These are phyloP conservation scores for Drosophila nannoptera DNA, from an alignment of 1,140 invertebrate species.

Conservation along the genomic window DNA sequence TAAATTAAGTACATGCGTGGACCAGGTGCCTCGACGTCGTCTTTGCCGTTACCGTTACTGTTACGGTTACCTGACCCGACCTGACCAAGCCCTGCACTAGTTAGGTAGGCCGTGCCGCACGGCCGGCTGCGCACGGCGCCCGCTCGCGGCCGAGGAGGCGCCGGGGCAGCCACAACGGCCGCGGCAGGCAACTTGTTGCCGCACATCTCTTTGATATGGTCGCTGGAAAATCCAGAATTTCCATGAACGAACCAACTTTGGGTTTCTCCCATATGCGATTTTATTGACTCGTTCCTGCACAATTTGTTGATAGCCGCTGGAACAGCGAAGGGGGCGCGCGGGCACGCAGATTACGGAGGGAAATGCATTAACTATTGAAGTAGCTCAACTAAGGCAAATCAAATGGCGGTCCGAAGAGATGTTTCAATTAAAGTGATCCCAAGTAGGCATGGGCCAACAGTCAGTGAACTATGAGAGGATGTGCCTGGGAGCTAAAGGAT, in stretches of 20 bases:
- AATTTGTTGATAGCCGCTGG: slow-evolving; percentile 9
- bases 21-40: slow-evolving; percentile 24
- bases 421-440: too few species aligned
- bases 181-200: slow-evolving; percentile 58
- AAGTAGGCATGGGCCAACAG: too few species aligned
- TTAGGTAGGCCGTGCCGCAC: slow-evolving; percentile 58
- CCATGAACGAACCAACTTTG: slow-evolving; percentile 64
- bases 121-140: slow-evolving; percentile 22
- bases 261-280: slow-evolving; percentile 59
- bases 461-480: too few species aligned
- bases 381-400: too few species aligned
- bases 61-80: slow-evolving; percentile 6
- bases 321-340: slow-evolving; percentile 10
- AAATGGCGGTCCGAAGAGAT: too few species aligned
- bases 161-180: slow-evolving; percentile 1
- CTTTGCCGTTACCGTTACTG: neutral
- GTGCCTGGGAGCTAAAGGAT: too few species aligned
- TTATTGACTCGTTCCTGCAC: slow-evolving; percentile 47
- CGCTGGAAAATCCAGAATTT: slow-evolving; percentile 69
- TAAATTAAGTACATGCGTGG: slow-evolving; percentile 35
- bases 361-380: neutral
- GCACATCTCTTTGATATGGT: slow-evolving; percentile 70
- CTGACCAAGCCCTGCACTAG: slow-evolving; percentile 31
- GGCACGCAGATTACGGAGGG: neutral
- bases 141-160: slow-evolving; percentile 25